Base-by-base conservation (phyloP, 2,797 vertebrate species). In the Argyrosomus regius region DNA sequence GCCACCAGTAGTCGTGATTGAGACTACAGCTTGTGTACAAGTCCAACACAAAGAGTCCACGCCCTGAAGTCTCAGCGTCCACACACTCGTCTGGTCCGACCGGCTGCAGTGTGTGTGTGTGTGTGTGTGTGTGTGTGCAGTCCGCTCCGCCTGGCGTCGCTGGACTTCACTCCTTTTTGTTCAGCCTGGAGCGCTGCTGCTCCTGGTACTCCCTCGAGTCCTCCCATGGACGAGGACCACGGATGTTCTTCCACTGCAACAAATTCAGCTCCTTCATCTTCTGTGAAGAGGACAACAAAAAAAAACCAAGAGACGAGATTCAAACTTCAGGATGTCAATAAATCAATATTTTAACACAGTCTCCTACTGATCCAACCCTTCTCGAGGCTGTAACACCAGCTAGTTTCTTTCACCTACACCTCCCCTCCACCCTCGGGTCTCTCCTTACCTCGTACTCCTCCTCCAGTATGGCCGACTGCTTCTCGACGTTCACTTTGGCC, bases 201-300 rank as follows among this genome's bases (percentile, higher is more conserved):
- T 96, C 91, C 88, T 95, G 95, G 84, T 81, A 91, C 12, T 92
- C 90, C 56, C 24, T 93, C 1, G 97, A 97, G 90, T 98, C 96
- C 91, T 99, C 98, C 97, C 97, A 98, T 45, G 94, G 97, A 64
- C 97, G 95, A 10, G 98, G 98, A n/a, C 98, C 98, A 66, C 98
- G 96, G 90, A 99, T 96, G 91, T 99, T 99, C 89, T 92, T 96
- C 98, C 98, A 99, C 17, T 95, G 94, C 1, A 97, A 95, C 90
- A 97, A 86, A 70, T 95, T 85, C 20, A 82, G 13, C 14, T 95
- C 90, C 69, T 96, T 93, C 77, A 99, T 59, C 91, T 97, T 99
- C 98, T 99, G 92, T 62, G 92, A 20, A 31, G 83, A 14, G 78
- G 45, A 4, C 11, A 13, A 39, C 1, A 28, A 35, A 43, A 28